phyloP scores from a whole-genome alignment of 2,113 vertebrate genomes.

The Corythornis vintsioides region DNA sequence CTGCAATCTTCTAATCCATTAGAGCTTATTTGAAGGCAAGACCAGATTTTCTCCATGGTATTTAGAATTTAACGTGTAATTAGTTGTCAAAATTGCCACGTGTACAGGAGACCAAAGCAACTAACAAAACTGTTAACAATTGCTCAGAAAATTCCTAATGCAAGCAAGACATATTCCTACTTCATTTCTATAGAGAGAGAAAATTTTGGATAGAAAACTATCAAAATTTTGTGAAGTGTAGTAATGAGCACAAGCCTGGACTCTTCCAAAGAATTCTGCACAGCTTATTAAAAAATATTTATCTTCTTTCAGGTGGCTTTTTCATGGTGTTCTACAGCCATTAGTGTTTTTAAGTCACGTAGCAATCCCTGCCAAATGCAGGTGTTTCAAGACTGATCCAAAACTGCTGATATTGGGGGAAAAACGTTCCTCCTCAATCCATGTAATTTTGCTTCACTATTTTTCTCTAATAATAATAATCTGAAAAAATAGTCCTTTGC shows the following conservation, averaged over 20 bases:
- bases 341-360: background rate
- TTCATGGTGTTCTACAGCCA: background rate
- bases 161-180: background rate
- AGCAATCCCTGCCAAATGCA: background rate
- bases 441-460: background rate
- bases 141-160: background rate
- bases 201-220: too few species aligned
- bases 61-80: background rate
- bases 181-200: background rate
- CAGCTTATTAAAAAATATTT: background rate
- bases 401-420: background rate
- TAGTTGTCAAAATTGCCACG: background rate
- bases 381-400: background rate
- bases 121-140: background rate
- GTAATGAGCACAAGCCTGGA: background rate
- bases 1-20: background rate
- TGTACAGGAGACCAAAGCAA: background rate
- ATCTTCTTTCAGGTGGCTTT: background rate
- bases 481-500: background rate
- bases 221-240: background rate
- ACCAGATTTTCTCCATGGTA: background rate
- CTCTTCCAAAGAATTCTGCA: fast-evolving
- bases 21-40: background rate
- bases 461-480: background rate
- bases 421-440: background rate